Evolutionary conservation across 2,888 invertebrate species (phyloP), one percentile per base, ranked within the genome.

Genomic region (Caenorhabditis sp.): DNA sequence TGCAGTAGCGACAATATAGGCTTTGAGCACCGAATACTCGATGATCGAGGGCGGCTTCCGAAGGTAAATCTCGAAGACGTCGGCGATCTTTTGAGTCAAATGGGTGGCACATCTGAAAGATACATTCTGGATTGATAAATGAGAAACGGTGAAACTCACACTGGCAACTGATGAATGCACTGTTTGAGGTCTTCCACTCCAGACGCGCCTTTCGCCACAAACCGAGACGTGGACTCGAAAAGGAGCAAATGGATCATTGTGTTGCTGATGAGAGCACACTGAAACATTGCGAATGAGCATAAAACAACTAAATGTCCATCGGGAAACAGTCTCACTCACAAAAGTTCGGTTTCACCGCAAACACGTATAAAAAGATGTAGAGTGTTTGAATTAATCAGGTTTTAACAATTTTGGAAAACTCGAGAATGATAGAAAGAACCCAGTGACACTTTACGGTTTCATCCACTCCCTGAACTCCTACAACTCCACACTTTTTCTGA

Each of bases 141-240:
- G n/a, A n/a, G 5, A 30, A 30, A 30, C 6, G 30, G 30, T 7
- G 9, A 30, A 22, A n/a, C 68, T 50, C 20, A 78, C 79, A 75
- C 22, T 26, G 73, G 62, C 6, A 73, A 48, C 11, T 48, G 72
- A 7, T 55, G 27, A 24, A 77, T 37, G 6, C 63, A 58, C 22
- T 66, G 58, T 55, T 79, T 65, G 8, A 81, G 45, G 50, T 81
- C 81, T 43, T 81, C 81, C 11, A 65, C 59, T n/a, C 79, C 79
- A 9, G 43, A 37, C 1, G 75, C 61, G 17, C 81, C 77, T 48
- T 79, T 76, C 1, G 80, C 78, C 6, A 62, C 68, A 13, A 78
- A 66, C 45, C 79, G 61, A 6, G 71, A 63, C 6, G 59, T 70
- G 1, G 79, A 71, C 37, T 81, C 81, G 39, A 85, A 70, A 13